Evolutionary conservation across 2,888 invertebrate genomes (phyloP).

Genomic region (Drosophila meridionalis): DNA sequence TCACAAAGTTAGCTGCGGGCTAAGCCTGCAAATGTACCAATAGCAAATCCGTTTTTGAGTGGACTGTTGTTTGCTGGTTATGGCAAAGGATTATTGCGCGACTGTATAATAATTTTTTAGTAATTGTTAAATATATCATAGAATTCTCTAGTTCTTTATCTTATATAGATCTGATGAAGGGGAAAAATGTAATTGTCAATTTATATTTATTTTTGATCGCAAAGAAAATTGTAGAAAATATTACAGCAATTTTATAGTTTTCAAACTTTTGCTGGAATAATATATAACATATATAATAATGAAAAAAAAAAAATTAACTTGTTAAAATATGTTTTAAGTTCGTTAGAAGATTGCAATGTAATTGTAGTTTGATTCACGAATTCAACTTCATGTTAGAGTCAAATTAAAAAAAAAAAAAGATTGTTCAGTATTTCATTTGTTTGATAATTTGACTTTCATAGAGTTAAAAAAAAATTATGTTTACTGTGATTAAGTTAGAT

Average conservation of each 20-base stretch:
- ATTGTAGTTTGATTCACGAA: too few relatives aligned
- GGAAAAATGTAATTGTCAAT: not conserved
- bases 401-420: not conserved
- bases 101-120: not conserved
- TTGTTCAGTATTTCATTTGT: not conserved
- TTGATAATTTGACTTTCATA: not conserved
- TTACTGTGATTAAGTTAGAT: too few relatives aligned
- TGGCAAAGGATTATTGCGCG: not conserved
- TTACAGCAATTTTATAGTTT: too few relatives aligned
- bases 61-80: not conserved
- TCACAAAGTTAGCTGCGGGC: slow-evolving; percentile 36
- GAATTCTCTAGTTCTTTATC: too few relatives aligned
- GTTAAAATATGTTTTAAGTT: not conserved
- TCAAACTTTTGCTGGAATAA: too few relatives aligned
- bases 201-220: not conserved
- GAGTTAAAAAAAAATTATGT: too few relatives aligned
- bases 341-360: not conserved
- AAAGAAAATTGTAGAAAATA: not conserved
- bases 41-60: slow-evolving; percentile 6
- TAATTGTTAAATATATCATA: not conserved
- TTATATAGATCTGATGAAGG: not conserved
- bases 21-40: slow-evolving; percentile 15
- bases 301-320: too few relatives aligned
- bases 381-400: too few relatives aligned
- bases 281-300: too few relatives aligned